phyloP scores from a whole-genome alignment of 2,113 vertebrate species.

The Cettia cetti region DNA sequence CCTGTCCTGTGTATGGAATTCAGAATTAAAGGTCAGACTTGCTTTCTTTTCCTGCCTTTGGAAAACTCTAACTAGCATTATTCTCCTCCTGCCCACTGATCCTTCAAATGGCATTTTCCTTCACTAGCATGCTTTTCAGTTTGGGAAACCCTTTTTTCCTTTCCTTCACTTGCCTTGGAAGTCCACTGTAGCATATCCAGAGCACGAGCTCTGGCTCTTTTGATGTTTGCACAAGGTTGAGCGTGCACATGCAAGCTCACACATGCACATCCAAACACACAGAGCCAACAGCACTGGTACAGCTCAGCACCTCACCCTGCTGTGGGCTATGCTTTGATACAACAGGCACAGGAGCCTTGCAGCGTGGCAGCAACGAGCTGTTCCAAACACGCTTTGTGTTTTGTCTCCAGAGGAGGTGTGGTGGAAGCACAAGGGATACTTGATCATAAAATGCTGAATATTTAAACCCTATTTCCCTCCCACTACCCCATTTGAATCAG shows the following conservation, averaged over 20 bases:
- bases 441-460: conserved; percentile 52
- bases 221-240: neutral
- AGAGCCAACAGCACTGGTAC: neutral
- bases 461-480: conserved; percentile 13
- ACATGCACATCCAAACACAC: accelerated
- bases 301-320: neutral
- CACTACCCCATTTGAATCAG: conserved; percentile 37
- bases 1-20: neutral
- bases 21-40: neutral
- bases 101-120: neutral
- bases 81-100: neutral
- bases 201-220: neutral
- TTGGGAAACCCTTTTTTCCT: neutral
- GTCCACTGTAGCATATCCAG: neutral
- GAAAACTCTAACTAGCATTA: neutral
- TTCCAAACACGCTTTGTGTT: neutral
- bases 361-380: neutral
- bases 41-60: neutral
- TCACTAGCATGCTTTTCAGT: neutral
- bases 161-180: neutral
- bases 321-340: neutral
- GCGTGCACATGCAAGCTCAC: neutral
- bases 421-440: neutral
- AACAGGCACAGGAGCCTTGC: neutral
- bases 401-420: conserved; percentile 37